Conservation (phyloP, 2,113 vertebrate genomes). For the Sceloporus tristichus region DNA sequence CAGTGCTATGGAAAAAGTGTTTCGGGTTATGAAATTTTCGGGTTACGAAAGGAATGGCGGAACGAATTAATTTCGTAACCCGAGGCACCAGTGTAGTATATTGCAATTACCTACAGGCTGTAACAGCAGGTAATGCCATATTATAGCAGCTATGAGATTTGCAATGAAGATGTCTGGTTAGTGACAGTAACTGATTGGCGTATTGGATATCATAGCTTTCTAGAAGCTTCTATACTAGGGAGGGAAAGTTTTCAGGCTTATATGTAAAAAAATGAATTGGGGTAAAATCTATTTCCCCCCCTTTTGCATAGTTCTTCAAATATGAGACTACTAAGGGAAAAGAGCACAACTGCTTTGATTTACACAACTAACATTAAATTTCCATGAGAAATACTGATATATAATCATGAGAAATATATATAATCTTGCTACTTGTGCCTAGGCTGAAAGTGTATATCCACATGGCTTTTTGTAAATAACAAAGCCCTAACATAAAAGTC, state of each 20-base stretch:
- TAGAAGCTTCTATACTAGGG: neutral
- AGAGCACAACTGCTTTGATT: neutral
- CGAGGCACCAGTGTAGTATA: too few species aligned
- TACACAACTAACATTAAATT: neutral
- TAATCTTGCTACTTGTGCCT: neutral
- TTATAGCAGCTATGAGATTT: neutral
- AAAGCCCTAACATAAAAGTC: slow-evolving; percentile 31
- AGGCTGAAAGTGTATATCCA: neutral
- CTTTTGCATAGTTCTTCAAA: neutral
- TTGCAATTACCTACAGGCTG: neutral
- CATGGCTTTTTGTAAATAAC: slow-evolving; percentile 17
- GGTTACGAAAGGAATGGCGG: too few species aligned
- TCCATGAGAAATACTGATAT: neutral
- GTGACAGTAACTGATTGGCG: neutral
- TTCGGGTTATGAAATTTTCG: too few species aligned
- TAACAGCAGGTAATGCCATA: neutral
- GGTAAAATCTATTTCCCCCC: neutral
- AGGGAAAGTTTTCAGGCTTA: neutral
- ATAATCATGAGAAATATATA: neutral
- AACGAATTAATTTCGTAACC: too few species aligned
- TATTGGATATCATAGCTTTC: neutral
- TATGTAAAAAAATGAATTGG: neutral
- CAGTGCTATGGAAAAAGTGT: too few species aligned
- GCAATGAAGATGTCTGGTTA: neutral
- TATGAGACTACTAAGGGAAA: neutral